These are phyloP conservation scores for Bradypodion ventrale DNA, from an alignment of 2,797 vertebrate genomes.

Conservation along the genomic window DNA sequence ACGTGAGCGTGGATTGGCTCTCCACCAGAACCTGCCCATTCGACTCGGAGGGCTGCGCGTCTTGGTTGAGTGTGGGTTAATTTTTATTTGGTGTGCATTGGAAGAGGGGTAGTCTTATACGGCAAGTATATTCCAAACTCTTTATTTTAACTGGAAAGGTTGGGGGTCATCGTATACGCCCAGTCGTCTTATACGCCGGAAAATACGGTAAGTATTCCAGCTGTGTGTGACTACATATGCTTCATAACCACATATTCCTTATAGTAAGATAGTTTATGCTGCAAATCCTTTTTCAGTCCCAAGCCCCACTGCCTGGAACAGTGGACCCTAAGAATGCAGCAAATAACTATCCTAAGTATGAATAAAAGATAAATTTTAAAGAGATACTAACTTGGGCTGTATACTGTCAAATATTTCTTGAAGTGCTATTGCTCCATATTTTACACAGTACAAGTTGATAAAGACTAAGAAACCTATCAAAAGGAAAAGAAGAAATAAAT, in stretches of 20 bases:
- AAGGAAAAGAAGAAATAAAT: slow-evolving; percentile 51
- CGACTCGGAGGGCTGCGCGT: too few relatives aligned
- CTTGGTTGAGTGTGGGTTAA: too few relatives aligned
- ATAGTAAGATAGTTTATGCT: not conserved
- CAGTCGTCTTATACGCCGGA: too few relatives aligned
- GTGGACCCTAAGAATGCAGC: not conserved
- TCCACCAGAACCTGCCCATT: too few relatives aligned
- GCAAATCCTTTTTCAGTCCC: not conserved
- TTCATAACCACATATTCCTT: not conserved
- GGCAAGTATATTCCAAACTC: too few relatives aligned
- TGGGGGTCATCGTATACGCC: too few relatives aligned
- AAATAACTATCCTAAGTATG: not conserved
- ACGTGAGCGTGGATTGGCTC: too few relatives aligned
- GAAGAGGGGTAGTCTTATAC: too few relatives aligned
- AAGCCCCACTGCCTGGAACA: not conserved
- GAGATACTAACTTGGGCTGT: slow-evolving; percentile 91
- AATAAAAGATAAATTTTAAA: not conserved
- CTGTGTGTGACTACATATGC: not conserved
- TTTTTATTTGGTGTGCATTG: too few relatives aligned
- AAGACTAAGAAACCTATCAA: slow-evolving; percentile 94
- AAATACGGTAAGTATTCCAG: not conserved
- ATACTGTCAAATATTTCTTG: slow-evolving; percentile 98
- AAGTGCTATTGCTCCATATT: slow-evolving; percentile 92
- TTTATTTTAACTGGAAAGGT: too few relatives aligned
- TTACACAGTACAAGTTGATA: slow-evolving; percentile 93